Evolutionary conservation across 2,113 vertebrate genomes (phyloP).

Genomic region (Athene noctua): DNA sequence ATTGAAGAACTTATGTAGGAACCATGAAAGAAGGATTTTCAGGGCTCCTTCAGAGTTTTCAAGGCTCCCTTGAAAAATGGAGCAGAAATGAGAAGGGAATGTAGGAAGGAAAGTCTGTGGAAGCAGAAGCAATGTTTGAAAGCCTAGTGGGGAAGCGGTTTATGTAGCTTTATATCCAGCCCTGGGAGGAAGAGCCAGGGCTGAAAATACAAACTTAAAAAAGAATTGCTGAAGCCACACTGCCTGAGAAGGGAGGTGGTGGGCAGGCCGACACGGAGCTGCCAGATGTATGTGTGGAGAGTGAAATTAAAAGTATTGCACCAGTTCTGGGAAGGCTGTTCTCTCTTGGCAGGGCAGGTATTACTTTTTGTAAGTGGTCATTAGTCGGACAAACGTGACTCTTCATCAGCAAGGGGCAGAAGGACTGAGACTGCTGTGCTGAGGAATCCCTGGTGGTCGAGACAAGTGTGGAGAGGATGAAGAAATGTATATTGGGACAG

Average conservation of each 20-base stretch:
- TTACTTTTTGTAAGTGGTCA: background rate
- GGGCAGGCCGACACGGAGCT: background rate
- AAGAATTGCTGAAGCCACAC: background rate
- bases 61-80: background rate
- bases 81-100: background rate
- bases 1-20: background rate
- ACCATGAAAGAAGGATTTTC: slow-evolving; percentile 13
- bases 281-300: background rate
- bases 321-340: background rate
- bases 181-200: background rate
- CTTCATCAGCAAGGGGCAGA: background rate
- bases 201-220: background rate
- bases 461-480: background rate
- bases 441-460: background rate
- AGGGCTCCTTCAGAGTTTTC: background rate
- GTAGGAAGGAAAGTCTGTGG: background rate
- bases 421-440: background rate
- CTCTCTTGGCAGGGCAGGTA: background rate
- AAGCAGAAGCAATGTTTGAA: background rate
- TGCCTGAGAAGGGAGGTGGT: background rate
- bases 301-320: background rate
- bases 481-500: background rate
- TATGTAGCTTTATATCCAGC: background rate
- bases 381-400: background rate
- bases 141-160: background rate